These are phyloP conservation scores for Stenoptilia bipunctidactyla DNA, from an alignment of 2,888 invertebrate genomes.

Conservation along the genomic window DNA sequence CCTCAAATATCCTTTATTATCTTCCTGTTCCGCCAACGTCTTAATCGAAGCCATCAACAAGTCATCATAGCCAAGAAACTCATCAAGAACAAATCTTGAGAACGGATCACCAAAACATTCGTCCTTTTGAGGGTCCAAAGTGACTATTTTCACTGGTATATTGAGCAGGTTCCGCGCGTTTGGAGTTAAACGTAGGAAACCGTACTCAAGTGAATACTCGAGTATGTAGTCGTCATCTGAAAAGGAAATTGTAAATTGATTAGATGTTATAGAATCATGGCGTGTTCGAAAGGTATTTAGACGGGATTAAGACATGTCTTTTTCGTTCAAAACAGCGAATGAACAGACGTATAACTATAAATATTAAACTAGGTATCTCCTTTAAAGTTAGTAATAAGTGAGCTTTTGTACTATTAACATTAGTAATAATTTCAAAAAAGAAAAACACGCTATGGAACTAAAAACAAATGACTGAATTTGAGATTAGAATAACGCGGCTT, in stretches of 20 bases:
- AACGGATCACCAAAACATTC: constrained; percentile 95
- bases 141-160: constrained; percentile 91
- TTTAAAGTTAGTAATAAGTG: too few species aligned
- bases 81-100: constrained; percentile 89
- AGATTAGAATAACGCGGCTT: too few species aligned
- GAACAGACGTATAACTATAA: too few species aligned
- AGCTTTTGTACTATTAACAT: too few species aligned
- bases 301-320: too few species aligned
- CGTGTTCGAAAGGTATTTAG: too few species aligned
- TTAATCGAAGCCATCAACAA: constrained; percentile 97
- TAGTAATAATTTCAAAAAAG: too few species aligned
- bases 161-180: constrained; percentile 87
- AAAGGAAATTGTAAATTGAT: constrained; percentile 17
- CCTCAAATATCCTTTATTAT: constrained; percentile 95
- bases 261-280: too few species aligned
- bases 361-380: too few species aligned
- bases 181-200: constrained; percentile 91
- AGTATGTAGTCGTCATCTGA: constrained; percentile 95
- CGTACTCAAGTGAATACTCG: constrained; percentile 98
- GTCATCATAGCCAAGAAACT: constrained; percentile 97
- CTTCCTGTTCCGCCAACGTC: constrained; percentile 93
- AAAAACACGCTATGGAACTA: too few species aligned
- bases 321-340: too few species aligned
- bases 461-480: too few species aligned
- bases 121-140: constrained; percentile 88